phyloP scores from a whole-genome alignment of 2,797 vertebrate genomes.

The Sorex maritimensis region DNA sequence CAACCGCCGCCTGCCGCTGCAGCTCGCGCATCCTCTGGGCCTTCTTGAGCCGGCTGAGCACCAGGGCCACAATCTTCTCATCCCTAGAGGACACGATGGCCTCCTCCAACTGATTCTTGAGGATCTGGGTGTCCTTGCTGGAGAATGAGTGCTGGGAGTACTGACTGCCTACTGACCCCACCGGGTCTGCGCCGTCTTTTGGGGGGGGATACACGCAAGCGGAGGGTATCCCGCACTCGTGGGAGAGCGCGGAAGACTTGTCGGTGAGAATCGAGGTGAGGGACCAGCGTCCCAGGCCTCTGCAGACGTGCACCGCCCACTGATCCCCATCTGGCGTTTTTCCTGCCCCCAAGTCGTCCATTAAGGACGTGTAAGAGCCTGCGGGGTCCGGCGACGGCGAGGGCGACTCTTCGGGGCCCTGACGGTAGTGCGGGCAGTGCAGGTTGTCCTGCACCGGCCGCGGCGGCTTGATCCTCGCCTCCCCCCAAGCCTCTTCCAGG shows the following conservation, averaged over 20 bases:
- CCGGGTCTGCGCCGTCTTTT: neutral
- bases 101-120: conserved; percentile 73
- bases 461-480: conserved; percentile 73
- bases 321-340: neutral
- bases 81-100: conserved; percentile 91
- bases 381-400: neutral
- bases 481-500: conserved; percentile 84
- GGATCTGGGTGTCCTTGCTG: neutral
- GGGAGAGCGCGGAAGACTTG: conserved; percentile 52
- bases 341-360: neutral
- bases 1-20: conserved; percentile 87
- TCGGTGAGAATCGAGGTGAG: neutral
- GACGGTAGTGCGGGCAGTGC: neutral
- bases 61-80: conserved; percentile 93
- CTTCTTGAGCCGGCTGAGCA: conserved; percentile 92
- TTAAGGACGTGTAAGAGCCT: neutral
- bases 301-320: conserved; percentile 30
- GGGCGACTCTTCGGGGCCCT: neutral
- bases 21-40: conserved; percentile 88
- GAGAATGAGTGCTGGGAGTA: neutral
- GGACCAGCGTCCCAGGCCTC: conserved; percentile 28
- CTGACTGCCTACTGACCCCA: neutral
- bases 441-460: too few species aligned
- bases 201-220: neutral
- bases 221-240: neutral